phyloP scores from a whole-genome alignment of 1,140 invertebrate species.

The Maconellicoccus hirsutus region DNA sequence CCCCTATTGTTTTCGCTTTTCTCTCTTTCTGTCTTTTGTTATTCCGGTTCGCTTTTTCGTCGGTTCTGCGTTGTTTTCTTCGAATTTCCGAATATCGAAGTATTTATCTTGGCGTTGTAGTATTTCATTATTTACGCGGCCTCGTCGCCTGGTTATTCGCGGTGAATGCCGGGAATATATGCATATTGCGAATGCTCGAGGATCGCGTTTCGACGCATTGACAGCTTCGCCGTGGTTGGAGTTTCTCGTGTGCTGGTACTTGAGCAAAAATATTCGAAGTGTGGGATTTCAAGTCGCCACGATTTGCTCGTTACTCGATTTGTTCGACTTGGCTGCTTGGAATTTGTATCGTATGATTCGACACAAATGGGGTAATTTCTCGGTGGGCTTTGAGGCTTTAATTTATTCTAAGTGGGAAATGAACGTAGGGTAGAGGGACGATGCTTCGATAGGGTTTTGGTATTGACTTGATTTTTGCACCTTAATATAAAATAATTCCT shows the following conservation, averaged over 20 bases:
- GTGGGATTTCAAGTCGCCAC: not conserved
- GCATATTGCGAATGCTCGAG: not conserved
- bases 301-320: not conserved
- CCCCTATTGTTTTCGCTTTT: constrained; percentile 16
- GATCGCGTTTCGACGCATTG: too few species aligned
- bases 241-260: not conserved
- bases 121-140: not conserved
- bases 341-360: too few species aligned
- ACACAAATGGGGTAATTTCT: too few species aligned
- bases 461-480: too few species aligned
- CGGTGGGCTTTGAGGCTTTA: too few species aligned
- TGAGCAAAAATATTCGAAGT: not conserved
- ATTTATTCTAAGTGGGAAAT: too few species aligned
- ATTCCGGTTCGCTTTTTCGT: not conserved
- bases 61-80: not conserved
- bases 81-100: not conserved
- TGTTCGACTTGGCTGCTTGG: too few species aligned
- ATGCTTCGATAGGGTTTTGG: too few species aligned
- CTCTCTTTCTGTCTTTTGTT: not conserved
- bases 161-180: not conserved
- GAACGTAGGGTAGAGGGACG: too few species aligned
- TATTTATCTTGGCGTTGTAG: not conserved
- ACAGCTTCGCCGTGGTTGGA: not conserved
- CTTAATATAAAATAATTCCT: too few species aligned
- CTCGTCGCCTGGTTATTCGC: not conserved